Evolutionary conservation across 1,140 invertebrate species (phyloP).

Genomic region (Nephila pilipes): DNA sequence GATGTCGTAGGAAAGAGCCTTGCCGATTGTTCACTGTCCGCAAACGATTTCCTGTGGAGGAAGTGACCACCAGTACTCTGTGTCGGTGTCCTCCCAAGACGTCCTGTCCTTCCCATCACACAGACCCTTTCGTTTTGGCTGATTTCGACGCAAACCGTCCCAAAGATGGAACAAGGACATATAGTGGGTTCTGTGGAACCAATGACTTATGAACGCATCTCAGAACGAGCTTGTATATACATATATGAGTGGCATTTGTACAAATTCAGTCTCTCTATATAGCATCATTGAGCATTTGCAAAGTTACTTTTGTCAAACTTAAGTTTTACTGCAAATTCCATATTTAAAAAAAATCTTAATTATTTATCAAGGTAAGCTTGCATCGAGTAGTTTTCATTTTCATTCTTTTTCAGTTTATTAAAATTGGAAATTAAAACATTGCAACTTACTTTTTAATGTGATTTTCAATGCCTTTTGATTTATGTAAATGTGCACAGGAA

Average conservation of each 20-base stretch:
- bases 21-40: conserved; percentile 92
- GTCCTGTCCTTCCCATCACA: conserved; percentile 90
- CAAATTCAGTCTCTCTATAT: conserved; percentile 7
- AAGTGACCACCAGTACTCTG: conserved; percentile 92
- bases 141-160: conserved; percentile 59
- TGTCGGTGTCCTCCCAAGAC: conserved; percentile 91
- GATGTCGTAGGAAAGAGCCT: conserved; percentile 92
- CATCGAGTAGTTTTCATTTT: too few relatives aligned
- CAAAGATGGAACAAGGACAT: conserved; percentile 55
- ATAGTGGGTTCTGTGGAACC: conserved; percentile 65
- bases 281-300: not conserved
- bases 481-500: too few relatives aligned
- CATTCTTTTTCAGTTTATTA: too few relatives aligned
- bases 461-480: too few relatives aligned
- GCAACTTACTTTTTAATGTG: too few relatives aligned
- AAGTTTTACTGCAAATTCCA: too few relatives aligned
- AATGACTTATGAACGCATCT: not conserved
- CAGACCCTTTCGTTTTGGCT: conserved; percentile 87
- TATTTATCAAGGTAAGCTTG: too few relatives aligned
- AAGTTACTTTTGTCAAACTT: not conserved
- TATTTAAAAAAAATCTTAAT: too few relatives aligned
- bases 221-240: not conserved
- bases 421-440: too few relatives aligned
- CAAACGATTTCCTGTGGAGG: conserved; percentile 90
- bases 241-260: conserved; percentile 21